phyloP scores from a whole-genome alignment of 2,113 vertebrate genomes.

The Cettia cetti region DNA sequence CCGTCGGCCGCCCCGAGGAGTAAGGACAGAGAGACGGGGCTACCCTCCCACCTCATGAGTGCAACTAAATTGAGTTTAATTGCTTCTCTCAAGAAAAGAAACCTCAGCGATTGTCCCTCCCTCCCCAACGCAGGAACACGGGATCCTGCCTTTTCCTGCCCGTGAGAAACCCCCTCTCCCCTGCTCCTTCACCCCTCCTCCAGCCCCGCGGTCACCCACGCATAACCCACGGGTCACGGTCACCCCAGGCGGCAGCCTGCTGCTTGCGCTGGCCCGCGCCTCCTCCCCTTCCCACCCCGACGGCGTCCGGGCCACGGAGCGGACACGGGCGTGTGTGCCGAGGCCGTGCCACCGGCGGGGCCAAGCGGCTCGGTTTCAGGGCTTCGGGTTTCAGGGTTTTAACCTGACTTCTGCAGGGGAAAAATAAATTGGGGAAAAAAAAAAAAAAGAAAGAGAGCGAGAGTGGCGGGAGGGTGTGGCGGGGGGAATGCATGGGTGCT shows the following conservation, averaged over 20 bases:
- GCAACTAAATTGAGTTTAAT: neutral
- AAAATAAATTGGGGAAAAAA: neutral
- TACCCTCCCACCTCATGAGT: neutral
- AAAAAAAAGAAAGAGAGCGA: neutral
- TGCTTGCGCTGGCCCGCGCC: neutral
- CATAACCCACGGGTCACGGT: neutral
- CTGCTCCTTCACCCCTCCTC: neutral
- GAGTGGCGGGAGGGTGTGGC: rapidly evolving
- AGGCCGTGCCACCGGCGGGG: neutral
- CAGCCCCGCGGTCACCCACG: neutral
- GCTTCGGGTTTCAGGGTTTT: constrained; percentile 39
- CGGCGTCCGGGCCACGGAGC: neutral
- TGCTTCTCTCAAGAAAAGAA: neutral
- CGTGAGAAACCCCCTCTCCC: neutral
- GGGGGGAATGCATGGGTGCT: rapidly evolving
- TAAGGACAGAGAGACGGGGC: neutral
- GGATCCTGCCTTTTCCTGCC: neutral
- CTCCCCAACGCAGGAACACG: neutral
- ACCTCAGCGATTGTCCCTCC: neutral
- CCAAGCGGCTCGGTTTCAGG: constrained; percentile 21
- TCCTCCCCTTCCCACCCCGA: neutral
- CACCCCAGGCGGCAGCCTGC: neutral
- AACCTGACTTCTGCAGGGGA: neutral
- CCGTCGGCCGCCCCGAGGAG: neutral
- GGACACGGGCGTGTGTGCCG: neutral